Conservation (phyloP, 2,113 vertebrate species). For the Saguinus midas region DNA sequence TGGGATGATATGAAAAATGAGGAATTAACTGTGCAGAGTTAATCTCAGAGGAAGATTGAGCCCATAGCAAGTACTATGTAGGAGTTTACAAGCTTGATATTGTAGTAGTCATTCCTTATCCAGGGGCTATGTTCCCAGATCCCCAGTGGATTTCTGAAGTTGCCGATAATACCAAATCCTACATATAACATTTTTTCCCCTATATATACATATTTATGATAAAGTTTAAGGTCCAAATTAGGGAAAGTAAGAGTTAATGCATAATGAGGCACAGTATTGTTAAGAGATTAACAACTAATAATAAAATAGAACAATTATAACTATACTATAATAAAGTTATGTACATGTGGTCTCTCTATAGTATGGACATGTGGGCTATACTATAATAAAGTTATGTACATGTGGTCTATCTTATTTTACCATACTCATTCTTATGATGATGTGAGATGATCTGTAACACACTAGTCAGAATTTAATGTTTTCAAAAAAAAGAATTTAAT, state of each 20-base stretch:
- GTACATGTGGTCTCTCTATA: neutral
- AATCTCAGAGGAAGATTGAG: neutral
- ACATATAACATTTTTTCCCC: neutral
- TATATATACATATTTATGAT: neutral
- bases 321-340: neutral
- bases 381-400: neutral
- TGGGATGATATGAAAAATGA: neutral
- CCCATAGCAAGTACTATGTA: neutral
- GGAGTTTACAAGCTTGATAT: neutral
- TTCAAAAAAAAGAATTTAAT: neutral
- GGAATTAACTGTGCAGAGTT: neutral
- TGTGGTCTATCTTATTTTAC: neutral
- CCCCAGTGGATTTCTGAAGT: neutral
- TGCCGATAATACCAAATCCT: neutral
- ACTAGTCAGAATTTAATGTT: neutral
- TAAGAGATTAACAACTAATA: neutral
- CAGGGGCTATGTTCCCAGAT: neutral
- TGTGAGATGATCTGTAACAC: neutral
- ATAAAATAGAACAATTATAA: neutral
- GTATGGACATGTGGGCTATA: neutral
- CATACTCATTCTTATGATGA: neutral
- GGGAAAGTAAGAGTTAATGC: neutral
- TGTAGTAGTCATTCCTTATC: neutral
- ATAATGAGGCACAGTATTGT: neutral
- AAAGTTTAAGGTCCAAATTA: neutral